Evolutionary conservation across 2,888 invertebrate species (phyloP), one percentile per base, ranked within the genome.

Genomic region (Didymodactylos carnosus): DNA sequence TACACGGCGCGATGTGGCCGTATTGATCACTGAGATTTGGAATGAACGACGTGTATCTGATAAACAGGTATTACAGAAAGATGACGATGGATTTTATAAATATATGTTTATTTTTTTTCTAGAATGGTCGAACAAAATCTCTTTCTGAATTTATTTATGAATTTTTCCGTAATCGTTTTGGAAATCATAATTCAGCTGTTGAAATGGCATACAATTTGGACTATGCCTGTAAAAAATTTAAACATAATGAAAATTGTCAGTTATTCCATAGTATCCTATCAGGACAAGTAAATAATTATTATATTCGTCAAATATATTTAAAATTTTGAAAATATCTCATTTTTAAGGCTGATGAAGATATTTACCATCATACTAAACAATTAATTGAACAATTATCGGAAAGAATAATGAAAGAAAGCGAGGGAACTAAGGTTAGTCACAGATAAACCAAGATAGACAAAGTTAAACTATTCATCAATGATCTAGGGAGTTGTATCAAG

Each of bases 1-100:
- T 3, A 80, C 80, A 41, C 82, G 81, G 76, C 77, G 82, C 29
- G 82, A 83, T 77, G 78, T 79, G 29, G 77, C 79, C 1, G 76
- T 83, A 29, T 78, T 82, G n/a, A 79, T 83, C 73, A 78, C 78
- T 72, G 82, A 83, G 75, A 80, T 83, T 74, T 82, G 82, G 83
- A 78, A 79, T 75, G 81, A 81, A 70, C 41, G 70, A 27, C 62
- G 62, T 35, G 10, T 35, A 70, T 73, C 46, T 27, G 49, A 73
- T 49, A 73, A 51, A 46, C 69, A 49, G 40, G 39, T 43, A 46
- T 35, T 46, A 5, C 39, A n/a, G 3, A 69, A 27, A 69, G 16
- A n/a, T 39, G 16, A 11, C 8, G 0, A 25, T 23, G 35, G 0
- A 25, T 23, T 14, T 69, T 25, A 41, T 23, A n/a, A n/a, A 27